These are phyloP conservation scores for Euschistus heros DNA, from an alignment of 1,140 invertebrate genomes.

Conservation along the genomic window DNA sequence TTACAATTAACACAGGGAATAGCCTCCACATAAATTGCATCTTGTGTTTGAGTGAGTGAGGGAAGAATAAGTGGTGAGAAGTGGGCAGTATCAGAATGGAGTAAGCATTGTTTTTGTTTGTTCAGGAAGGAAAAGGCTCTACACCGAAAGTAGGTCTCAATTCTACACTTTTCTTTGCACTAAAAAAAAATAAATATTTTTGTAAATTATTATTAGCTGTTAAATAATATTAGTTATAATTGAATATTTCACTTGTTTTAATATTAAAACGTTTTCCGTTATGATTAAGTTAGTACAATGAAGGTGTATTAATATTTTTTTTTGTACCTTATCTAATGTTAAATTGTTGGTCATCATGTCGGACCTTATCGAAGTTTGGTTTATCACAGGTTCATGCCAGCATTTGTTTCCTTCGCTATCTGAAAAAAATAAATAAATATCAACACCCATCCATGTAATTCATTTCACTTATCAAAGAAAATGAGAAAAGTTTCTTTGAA, in stretches of 20 bases:
- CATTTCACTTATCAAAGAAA: too few species aligned
- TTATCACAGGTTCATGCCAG: constrained; percentile 30
- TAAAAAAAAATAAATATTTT: constrained; percentile 30
- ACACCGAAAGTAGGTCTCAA: constrained; percentile 41
- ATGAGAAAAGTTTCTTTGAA: too few species aligned
- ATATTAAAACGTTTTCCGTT: too few species aligned
- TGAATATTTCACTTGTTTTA: too few species aligned
- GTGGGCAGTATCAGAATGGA: constrained; percentile 38
- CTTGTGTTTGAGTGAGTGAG: constrained; percentile 33
- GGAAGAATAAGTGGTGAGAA: constrained; percentile 32
- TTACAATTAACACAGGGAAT: constrained; percentile 44
- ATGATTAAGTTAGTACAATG: too few species aligned
- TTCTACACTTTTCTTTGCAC: constrained; percentile 42
- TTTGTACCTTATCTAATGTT: constrained; percentile 27
- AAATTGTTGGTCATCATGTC: constrained; percentile 29
- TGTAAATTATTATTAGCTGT: constrained; percentile 1
- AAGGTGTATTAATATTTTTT: too few species aligned
- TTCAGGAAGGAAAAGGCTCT: constrained; percentile 36
- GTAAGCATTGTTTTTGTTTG: constrained; percentile 32
- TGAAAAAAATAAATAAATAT: constrained; percentile 14
- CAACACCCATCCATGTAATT: too few species aligned
- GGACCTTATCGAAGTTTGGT: constrained; percentile 28
- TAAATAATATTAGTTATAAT: too few species aligned
- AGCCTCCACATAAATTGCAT: constrained; percentile 41
- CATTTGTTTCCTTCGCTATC: constrained; percentile 17